Base-by-base conservation (phyloP, 2,113 vertebrate genomes). In the Piliocolobus tephrosceles region DNA sequence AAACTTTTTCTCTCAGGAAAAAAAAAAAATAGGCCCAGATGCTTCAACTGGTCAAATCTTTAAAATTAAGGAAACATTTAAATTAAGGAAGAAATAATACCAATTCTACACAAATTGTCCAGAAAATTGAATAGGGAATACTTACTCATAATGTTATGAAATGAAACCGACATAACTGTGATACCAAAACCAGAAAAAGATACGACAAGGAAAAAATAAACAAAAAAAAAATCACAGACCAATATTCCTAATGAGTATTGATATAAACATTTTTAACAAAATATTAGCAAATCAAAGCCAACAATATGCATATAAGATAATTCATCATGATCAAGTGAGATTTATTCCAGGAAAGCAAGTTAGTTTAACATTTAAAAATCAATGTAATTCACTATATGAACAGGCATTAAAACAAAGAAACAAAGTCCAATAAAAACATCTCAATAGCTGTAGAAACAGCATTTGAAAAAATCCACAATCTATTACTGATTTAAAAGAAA, bases 221-320 rank as follows among this genome's bases (percentile, higher is more conserved):
- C 3, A 57, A 58, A 30, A 64, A 64, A 40, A 40, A 40, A 40
- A 40, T 40, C 40, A 40, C 40, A 68, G 68, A 76, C 11, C 22
- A n/a, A 80, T 78, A 97, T 91, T 17, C 18, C 38, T 75, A 81
- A 93, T 52, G 47, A 95, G 72, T 45, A 95, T 0, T 73, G 32
- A 78, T 73, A 13, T 79, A 88, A 76, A 88, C 32, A 91, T 91
- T 94, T 90, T 86, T 82, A 93, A 90, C 13, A 38, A 87, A 88
- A 32, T 86, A 45, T 68, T 81, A 81, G 47, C 35, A 93, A 83
- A 87, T 6, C 27, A 27, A 84, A 92, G 27, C 38, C 45, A 89
- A 80, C 3, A 72, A 38, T 40, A 75, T 47, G 27, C 38, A 87
- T 3, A 91, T 32, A 91, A 92, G 52, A 83, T 30, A 72, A 94